These are phyloP conservation scores for Anableps anableps DNA, from an alignment of 2,797 vertebrate genomes.

Conservation along the genomic window DNA sequence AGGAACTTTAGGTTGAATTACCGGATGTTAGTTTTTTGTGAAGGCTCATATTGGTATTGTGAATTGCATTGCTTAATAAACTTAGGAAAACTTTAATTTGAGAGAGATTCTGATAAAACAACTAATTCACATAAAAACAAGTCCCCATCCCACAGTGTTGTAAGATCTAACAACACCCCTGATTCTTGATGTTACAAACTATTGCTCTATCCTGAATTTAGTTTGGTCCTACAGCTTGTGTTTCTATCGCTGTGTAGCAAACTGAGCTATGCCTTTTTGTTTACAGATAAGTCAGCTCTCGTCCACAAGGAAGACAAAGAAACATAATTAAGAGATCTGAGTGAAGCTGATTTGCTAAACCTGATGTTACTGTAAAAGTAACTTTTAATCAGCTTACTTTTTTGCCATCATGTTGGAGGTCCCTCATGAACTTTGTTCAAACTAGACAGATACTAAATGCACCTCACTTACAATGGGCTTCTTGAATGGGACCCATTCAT, in stretches of 20 bases:
- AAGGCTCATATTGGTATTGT: slow-evolving; percentile 18
- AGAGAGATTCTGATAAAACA: slow-evolving; percentile 57
- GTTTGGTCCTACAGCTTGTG: background rate
- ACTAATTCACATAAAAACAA: slow-evolving; percentile 19
- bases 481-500: background rate
- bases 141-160: background rate
- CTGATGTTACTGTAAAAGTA: slow-evolving; percentile 8
- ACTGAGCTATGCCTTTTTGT: background rate
- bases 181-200: background rate
- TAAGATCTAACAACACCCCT: background rate
- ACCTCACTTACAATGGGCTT: background rate
- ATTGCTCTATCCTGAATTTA: background rate
- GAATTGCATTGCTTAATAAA: slow-evolving; percentile 40
- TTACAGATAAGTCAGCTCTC: background rate
- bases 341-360: slow-evolving; percentile 49
- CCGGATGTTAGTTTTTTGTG: background rate
- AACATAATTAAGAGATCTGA: slow-evolving; percentile 59
- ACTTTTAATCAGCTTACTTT: background rate
- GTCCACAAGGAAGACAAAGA: background rate
- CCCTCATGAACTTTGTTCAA: background rate
- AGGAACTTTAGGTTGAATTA: slow-evolving; percentile 26
- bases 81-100: slow-evolving; percentile 10
- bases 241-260: background rate
- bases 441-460: background rate
- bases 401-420: background rate